A percentile compares a stretch with the other conserved stretches of the same genome.
Conservation (phyloP, 2,888 invertebrate genomes). For the Conistra vaccinii region DNA sequence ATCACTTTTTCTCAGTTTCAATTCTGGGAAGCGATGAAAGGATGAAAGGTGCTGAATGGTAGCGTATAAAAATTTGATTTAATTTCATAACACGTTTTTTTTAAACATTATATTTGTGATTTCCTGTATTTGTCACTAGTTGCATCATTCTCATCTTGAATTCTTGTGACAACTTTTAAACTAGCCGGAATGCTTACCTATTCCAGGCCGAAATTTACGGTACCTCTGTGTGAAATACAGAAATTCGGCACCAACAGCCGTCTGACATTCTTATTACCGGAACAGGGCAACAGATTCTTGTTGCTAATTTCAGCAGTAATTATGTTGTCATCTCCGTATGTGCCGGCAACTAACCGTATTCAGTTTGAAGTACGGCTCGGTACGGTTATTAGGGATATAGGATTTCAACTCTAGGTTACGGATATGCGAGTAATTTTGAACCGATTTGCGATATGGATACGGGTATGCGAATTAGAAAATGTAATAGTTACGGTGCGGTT, state of each 20-base stretch:
- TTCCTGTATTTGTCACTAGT: background rate
- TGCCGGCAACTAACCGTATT: slow-evolving; percentile 28
- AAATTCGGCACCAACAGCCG: background rate
- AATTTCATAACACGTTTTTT: background rate
- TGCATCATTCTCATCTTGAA: background rate
- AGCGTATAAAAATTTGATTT: background rate
- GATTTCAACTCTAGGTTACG: slow-evolving; percentile 17
- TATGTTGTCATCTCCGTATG: slow-evolving; percentile 44
- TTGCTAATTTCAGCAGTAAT: slow-evolving; percentile 44
- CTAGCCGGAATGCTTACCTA: background rate
- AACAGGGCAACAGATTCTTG: slow-evolving; percentile 17
- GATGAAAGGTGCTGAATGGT: background rate
- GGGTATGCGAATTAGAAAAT: background rate
- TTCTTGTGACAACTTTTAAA: background rate
- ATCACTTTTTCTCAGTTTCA: too few relatives aligned
- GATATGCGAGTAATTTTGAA: slow-evolving; percentile 16
- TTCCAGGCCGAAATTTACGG: background rate
- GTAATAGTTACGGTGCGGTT: background rate
- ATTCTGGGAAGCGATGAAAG: background rate
- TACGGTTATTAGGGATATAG: slow-evolving; percentile 28
- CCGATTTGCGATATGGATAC: background rate
- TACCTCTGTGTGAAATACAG: background rate
- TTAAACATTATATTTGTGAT: background rate
- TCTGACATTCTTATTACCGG: background rate
- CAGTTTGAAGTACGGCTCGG: slow-evolving; percentile 20